Percentiles rank a stretch among this genome's conserved stretches.
These are phyloP conservation scores for Hemitrygon akajei DNA, from an alignment of 2,797 vertebrate species.

Conservation along the genomic window DNA sequence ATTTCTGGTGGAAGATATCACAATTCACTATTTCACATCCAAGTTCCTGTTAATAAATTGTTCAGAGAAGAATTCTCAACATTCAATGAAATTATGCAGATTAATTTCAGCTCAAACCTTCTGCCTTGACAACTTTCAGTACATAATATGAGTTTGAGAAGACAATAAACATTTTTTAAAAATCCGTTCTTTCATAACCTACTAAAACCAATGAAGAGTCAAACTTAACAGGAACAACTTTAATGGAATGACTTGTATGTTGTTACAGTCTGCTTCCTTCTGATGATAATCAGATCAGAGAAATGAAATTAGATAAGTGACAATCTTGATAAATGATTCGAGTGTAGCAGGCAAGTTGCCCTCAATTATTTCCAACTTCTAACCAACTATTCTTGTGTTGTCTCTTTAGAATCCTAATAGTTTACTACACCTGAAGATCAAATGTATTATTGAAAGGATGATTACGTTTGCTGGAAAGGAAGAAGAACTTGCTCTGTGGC, in stretches of 20 bases:
- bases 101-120: neutral
- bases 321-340: neutral
- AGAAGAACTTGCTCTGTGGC: neutral
- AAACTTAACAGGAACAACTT: neutral
- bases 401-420: neutral
- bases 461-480: neutral
- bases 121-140: neutral
- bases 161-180: neutral
- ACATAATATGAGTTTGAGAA: neutral
- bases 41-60: neutral
- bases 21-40: neutral
- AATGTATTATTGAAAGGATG: neutral
- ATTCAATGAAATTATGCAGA: neutral
- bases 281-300: neutral
- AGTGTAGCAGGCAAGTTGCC: neutral
- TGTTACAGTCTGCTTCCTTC: neutral
- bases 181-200: neutral
- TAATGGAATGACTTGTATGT: neutral
- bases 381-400: neutral
- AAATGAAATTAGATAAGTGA: neutral
- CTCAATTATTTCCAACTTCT: neutral
- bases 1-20: neutral
- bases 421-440: neutral
- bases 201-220: neutral
- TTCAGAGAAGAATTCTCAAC: neutral